phyloP scores from a whole-genome alignment of 2,888 invertebrate genomes.

The Napeogenes sylphis region DNA sequence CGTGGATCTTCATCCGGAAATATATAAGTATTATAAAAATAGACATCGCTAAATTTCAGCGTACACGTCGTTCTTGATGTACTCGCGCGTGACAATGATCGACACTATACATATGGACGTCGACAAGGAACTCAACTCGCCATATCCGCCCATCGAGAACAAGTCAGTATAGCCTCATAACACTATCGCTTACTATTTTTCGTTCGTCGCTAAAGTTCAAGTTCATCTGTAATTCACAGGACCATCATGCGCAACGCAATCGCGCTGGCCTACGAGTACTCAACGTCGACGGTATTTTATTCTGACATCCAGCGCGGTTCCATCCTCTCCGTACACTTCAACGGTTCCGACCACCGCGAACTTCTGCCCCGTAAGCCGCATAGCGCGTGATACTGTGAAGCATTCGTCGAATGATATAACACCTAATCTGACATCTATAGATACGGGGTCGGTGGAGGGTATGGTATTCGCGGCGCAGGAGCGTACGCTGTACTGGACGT shows the following conservation, averaged over 20 bases:
- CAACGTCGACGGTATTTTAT: conserved; percentile 84
- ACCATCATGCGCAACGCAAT: conserved; percentile 90
- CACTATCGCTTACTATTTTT: neutral
- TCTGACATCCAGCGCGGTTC: conserved; percentile 93
- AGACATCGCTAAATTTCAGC: conserved; percentile 60
- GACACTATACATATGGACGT: conserved; percentile 88
- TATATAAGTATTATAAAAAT: neutral
- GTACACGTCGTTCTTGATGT: conserved; percentile 89
- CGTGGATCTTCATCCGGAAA: neutral
- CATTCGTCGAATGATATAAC: conserved; percentile 13
- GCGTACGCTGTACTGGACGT: conserved; percentile 90
- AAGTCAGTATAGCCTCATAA: conserved; percentile 44
- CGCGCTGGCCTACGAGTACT: conserved; percentile 88
- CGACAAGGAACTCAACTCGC: conserved; percentile 85
- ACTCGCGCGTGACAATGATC: conserved; percentile 87
- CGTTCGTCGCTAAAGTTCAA: neutral
- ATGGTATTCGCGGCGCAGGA: conserved; percentile 85
- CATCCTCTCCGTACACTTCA: conserved; percentile 88
- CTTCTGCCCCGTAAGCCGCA: conserved; percentile 71
- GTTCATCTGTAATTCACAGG: conserved; percentile 41
- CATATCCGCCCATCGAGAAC: conserved; percentile 84
- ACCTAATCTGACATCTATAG: conserved; percentile 46
- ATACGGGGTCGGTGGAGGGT: conserved; percentile 92
- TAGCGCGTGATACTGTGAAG: neutral
- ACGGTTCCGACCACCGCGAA: conserved; percentile 84